These are phyloP conservation scores for Tanypteryx hageni DNA, from an alignment of 2,888 invertebrate genomes.

Conservation along the genomic window DNA sequence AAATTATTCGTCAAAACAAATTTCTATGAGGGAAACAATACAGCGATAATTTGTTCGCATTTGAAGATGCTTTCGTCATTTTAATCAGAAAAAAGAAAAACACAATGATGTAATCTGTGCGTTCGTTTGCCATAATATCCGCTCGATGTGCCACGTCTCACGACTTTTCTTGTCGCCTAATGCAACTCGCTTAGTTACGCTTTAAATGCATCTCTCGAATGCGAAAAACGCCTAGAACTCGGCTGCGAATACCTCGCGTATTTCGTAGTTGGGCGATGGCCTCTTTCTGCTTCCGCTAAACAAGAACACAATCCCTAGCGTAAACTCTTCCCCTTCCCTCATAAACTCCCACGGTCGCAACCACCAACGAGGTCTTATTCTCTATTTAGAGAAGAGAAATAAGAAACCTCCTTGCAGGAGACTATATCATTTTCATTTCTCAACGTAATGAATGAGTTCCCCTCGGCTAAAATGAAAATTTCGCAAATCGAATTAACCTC, in stretches of 20 bases:
- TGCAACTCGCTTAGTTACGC: neutral
- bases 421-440: neutral
- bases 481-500: neutral
- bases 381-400: neutral
- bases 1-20: too few relatives aligned
- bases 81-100: too few relatives aligned
- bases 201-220: neutral
- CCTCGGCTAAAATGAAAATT: neutral
- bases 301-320: neutral
- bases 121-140: neutral
- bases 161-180: neutral
- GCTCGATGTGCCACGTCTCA: neutral
- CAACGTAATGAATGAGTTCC: neutral
- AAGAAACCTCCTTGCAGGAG: neutral
- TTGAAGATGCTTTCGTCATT: too few relatives aligned
- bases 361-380: constrained; percentile 5
- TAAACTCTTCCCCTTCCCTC: neutral
- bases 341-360: neutral
- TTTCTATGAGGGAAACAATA: too few relatives aligned
- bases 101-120: neutral
- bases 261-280: neutral
- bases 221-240: neutral
- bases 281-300: neutral
- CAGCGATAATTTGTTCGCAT: too few relatives aligned
- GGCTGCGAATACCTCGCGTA: neutral